Evolutionary conservation across 2,113 vertebrate genomes (phyloP).

Genomic region (Regulus satrapa): DNA sequence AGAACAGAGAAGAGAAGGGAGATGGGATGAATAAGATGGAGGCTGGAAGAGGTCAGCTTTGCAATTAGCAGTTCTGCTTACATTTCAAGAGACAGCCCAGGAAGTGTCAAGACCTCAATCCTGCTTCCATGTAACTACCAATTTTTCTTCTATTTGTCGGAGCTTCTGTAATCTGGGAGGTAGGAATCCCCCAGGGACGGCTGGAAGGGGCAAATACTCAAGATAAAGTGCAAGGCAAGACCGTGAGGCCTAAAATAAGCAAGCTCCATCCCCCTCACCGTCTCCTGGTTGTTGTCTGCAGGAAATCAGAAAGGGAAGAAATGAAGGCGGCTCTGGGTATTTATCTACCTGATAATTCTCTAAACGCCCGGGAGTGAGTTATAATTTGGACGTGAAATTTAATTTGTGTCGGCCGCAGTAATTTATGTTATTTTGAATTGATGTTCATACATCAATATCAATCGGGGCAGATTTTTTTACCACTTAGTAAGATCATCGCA

Average conservation of each 20-base stretch:
- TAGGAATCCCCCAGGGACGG: not conserved
- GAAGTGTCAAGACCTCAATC: slow-evolving; percentile 70
- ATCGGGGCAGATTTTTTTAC: not conserved
- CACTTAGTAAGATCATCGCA: not conserved
- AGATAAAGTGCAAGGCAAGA: slow-evolving; percentile 19
- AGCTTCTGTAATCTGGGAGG: slow-evolving; percentile 50
- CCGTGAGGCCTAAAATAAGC: not conserved
- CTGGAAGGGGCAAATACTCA: slow-evolving; percentile 18
- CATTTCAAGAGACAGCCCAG: slow-evolving; percentile 58
- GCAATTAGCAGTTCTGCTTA: slow-evolving; percentile 68
- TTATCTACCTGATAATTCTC: not conserved
- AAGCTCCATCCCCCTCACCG: not conserved
- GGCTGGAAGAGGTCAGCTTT: slow-evolving; percentile 62
- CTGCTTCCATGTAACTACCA: slow-evolving; percentile 57
- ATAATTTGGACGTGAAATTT: slow-evolving; percentile 19
- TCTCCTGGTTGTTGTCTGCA: not conserved
- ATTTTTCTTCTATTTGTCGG: slow-evolving; percentile 58
- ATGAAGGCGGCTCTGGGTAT: not conserved
- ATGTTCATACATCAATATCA: slow-evolving; percentile 5
- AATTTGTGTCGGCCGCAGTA: slow-evolving; percentile 17
- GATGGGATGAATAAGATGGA: slow-evolving; percentile 55
- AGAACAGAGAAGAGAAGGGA: slow-evolving; percentile 29
- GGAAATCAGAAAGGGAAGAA: not conserved
- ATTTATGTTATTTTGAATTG: slow-evolving; percentile 23
- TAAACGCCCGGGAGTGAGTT: not conserved